These are phyloP conservation scores for Apteryx owenii DNA, from an alignment of 2,113 vertebrate species.

Conservation along the genomic window DNA sequence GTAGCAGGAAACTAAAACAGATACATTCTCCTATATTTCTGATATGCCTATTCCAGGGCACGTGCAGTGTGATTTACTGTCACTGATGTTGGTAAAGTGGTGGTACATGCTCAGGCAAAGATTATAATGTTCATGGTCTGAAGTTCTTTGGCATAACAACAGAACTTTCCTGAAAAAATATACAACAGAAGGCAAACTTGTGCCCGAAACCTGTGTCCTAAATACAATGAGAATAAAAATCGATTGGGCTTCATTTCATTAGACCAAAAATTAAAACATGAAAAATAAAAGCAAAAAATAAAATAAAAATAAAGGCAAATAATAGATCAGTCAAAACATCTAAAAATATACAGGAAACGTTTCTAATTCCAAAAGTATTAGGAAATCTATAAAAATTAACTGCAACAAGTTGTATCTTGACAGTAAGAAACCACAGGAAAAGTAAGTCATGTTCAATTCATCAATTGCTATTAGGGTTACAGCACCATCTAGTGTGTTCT, in stretches of 20 bases:
- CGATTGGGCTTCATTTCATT: background rate
- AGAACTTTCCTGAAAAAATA: background rate
- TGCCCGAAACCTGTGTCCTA: background rate
- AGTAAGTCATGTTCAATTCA: background rate
- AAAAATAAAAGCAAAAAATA: background rate
- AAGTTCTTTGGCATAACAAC: background rate
- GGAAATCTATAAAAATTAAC: background rate
- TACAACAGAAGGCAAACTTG: background rate
- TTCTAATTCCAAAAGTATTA: background rate
- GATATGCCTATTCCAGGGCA: background rate
- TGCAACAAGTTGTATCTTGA: background rate
- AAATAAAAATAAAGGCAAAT: background rate
- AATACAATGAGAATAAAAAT: background rate
- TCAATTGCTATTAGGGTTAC: conserved; percentile 48
- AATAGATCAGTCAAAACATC: background rate
- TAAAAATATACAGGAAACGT: background rate
- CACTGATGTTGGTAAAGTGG: background rate
- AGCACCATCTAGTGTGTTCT: conserved; percentile 79
- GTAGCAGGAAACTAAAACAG: background rate
- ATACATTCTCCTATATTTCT: background rate
- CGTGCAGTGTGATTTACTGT: background rate
- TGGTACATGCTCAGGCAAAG: accelerated
- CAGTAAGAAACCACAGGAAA: background rate
- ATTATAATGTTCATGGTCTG: background rate
- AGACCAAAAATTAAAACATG: background rate